Evolutionary conservation across 2,113 vertebrate genomes (phyloP), one percentile per base, ranked within the genome.

Genomic region (Gymnarchus niloticus): DNA sequence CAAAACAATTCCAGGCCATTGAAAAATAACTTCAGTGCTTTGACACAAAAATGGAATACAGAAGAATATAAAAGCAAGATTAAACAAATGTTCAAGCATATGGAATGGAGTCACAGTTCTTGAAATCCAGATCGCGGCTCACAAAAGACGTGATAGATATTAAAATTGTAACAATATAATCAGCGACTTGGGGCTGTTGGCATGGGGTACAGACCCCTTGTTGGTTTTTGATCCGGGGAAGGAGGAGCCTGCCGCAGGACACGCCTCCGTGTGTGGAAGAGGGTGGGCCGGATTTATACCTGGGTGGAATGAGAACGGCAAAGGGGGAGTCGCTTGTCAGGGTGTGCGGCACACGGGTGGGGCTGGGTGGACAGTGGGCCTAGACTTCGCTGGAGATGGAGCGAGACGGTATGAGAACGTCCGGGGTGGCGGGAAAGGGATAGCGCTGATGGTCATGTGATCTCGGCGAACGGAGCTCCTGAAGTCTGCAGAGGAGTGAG

Each of bases 361-460:
- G 90, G 90, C 87, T 88, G 92, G 88, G 91, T 91, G 10, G 91
- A 3, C 86, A 69, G 52, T 48, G 85, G 89, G 89, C 93, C 95
- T 95, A 94, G 92, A 96, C 95, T 93, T 94, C 94, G 93, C 84
- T 92, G 94, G 94, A 93, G 93, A 95, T 91, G 92, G 94, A 94
- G 93, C 93, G 92, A 93, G 95, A 93, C 90, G 92, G 59, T 91
- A 94, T 86, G 93, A 95, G 90, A 92, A 95, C 96, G 92, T 94
- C 91, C 89, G 94, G 91, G 90, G 94, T 90, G 92, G 92, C 91
- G 88, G 93, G 94, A 93, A 95, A 93, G 94, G 95, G 94, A 93
- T 93, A 91, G 91, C 94, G 93, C 92, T 95, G 94, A 92, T 93
- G 91, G 93, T 96, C 95, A 96, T 93, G 95, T 96, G 94, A 95